phyloP scores from a whole-genome alignment of 2,888 invertebrate species.

The Liposcelis brunnea region DNA sequence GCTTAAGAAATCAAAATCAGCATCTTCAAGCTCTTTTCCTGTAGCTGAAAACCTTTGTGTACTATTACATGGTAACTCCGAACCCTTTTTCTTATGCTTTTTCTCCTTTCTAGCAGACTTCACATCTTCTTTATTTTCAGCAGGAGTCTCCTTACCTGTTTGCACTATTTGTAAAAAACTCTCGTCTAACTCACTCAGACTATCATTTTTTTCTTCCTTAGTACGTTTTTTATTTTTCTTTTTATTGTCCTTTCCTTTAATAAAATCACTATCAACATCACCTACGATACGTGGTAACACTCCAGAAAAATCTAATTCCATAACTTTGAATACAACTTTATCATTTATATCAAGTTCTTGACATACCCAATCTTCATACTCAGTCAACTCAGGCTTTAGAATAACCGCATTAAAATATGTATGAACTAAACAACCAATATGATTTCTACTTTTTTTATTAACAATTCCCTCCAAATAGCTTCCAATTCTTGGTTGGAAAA shows the following conservation, averaged over 20 bases:
- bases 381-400: constrained; percentile 33
- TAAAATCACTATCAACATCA: constrained; percentile 17
- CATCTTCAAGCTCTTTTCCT: not conserved
- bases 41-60: not conserved
- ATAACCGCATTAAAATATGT: constrained; percentile 53
- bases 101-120: no score
- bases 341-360: constrained; percentile 36
- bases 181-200: no score
- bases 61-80: not conserved
- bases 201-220: no score
- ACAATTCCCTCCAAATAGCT: constrained; percentile 43
- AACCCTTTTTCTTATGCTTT: no score
- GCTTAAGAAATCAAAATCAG: not conserved
- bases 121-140: no score
- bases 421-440: constrained; percentile 50
- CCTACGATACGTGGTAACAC: constrained; percentile 46
- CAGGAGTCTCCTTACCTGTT: no score
- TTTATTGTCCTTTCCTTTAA: no score
- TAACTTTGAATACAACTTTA: constrained; percentile 40
- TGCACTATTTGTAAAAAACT: no score
- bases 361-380: constrained; percentile 39
- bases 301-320: constrained; percentile 36
- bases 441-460: constrained; percentile 45
- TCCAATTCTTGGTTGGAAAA: constrained; percentile 45
- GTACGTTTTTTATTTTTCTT: no score